Conservation (phyloP, 2,888 invertebrate genomes). For the Anoncus sp. region DNA sequence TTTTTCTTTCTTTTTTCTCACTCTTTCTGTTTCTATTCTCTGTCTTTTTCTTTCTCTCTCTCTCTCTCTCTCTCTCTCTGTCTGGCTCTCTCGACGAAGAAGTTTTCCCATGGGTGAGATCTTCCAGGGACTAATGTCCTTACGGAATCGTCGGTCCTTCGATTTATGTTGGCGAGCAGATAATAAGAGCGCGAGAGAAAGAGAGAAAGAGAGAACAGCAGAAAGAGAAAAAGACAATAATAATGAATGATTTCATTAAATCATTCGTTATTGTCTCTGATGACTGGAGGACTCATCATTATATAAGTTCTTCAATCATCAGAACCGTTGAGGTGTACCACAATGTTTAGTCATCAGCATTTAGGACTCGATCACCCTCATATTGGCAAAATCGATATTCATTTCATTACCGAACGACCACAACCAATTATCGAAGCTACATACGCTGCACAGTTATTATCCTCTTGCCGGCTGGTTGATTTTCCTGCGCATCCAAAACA, state of each 20-base stretch:
- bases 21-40: slow-evolving; percentile 9
- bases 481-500: too few species aligned
- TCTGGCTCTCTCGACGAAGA: background rate
- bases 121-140: slow-evolving; percentile 44
- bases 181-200: slow-evolving; percentile 23
- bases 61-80: slow-evolving; percentile 4
- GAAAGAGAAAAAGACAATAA: too few species aligned
- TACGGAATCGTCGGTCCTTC: slow-evolving; percentile 45
- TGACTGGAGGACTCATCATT: too few species aligned
- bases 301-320: background rate
- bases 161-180: slow-evolving; percentile 7
- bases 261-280: too few species aligned
- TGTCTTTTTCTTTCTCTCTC: slow-evolving; percentile 13
- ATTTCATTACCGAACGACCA: too few species aligned
- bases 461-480: too few species aligned
- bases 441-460: too few species aligned
- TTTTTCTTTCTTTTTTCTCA: slow-evolving; percentile 29
- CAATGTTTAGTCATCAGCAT: too few species aligned
- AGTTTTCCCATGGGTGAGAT: slow-evolving; percentile 53
- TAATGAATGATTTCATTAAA: too few species aligned
- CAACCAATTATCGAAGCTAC: too few species aligned
- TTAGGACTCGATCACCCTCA: too few species aligned
- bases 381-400: too few species aligned
- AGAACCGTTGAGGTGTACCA: background rate
- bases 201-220: slow-evolving; percentile 13